Percentiles rank a stretch among this genome's conserved stretches.
Evolutionary conservation across 2,113 vertebrate genomes (phyloP).

Genomic region (Nothoprocta perdicaria): DNA sequence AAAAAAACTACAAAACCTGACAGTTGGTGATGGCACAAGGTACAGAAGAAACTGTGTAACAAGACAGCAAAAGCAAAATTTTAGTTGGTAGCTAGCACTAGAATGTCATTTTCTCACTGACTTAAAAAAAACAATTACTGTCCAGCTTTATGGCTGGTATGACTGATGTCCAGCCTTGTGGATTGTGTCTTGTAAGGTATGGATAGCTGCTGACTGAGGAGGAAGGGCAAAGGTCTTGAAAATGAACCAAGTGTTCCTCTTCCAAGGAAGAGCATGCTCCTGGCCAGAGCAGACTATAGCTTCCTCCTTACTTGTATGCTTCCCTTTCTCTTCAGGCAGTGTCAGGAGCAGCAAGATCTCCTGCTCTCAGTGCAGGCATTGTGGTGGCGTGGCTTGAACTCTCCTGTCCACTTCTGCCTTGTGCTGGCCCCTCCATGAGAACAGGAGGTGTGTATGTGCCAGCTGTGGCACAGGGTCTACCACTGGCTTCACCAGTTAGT

Average conservation of each 20-base stretch:
- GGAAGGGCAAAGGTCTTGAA: not conserved
- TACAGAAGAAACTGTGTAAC: not conserved
- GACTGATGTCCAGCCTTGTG: not conserved
- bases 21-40: not conserved
- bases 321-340: not conserved
- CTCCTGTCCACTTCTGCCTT: not conserved
- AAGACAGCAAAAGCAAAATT: not conserved
- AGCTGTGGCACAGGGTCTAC: not conserved
- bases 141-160: not conserved
- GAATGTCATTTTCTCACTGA: not conserved
- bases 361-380: not conserved
- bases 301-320: not conserved
- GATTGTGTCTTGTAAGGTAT: not conserved
- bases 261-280: no score
- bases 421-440: not conserved
- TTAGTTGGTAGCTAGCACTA: not conserved
- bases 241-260: not conserved
- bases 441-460: accelerated
- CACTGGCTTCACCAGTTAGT: not conserved
- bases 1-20: not conserved
- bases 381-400: not conserved
- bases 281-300: not conserved
- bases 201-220: not conserved
- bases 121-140: not conserved
- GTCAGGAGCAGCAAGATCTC: not conserved